Base-by-base conservation (phyloP, 2,797 vertebrate genomes). In the Myotis myotis region DNA sequence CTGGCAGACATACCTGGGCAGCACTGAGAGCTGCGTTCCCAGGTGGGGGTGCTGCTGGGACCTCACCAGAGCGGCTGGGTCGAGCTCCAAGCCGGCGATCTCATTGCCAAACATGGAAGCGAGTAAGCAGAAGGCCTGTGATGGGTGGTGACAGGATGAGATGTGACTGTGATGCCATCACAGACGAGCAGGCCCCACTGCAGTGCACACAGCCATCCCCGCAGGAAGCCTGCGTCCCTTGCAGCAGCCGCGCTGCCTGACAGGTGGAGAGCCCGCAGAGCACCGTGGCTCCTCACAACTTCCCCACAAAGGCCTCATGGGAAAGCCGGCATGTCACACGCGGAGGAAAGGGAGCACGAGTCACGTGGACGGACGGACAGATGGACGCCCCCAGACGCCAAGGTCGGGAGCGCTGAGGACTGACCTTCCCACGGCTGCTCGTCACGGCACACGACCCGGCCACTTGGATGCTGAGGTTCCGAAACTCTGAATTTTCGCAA, bases 61-160 rank as follows among this genome's bases (percentile, higher is more conserved):
- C 90, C 41, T 93, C 89, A 97, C 3, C 62, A 97, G 74, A 0
- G 95, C 90, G 6, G 95, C 12, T 28, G 93, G 62, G 30, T 76
- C 94, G 78, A 99, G 78, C 93, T 99, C 99, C 97, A 99, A 62
- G 90, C 99, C 66, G 28, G 97, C 97, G 80, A 98, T 97, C 84
- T 82, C 75, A 28, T 97, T 97, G 94, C 98, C 98, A 94, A 99
- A 99, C 98, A 99, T 94, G 19, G 99, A 98, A 19, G 98, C 97
- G 89, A 99, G 97, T 53, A 99, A 95, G 91, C 98, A 99, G 44
- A 98, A 91, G 95, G 98, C 98, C 99, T 99, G 87, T 8, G 30
- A 6, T 1, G 2, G 66, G 68, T 22, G n/a, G 20, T 23, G 68
- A 38, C 20, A 13, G 68, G 6, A 36, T 2, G 8, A 12, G 4